Evolutionary conservation across 2,797 vertebrate genomes (phyloP).

Genomic region (Oryzias sinensis): DNA sequence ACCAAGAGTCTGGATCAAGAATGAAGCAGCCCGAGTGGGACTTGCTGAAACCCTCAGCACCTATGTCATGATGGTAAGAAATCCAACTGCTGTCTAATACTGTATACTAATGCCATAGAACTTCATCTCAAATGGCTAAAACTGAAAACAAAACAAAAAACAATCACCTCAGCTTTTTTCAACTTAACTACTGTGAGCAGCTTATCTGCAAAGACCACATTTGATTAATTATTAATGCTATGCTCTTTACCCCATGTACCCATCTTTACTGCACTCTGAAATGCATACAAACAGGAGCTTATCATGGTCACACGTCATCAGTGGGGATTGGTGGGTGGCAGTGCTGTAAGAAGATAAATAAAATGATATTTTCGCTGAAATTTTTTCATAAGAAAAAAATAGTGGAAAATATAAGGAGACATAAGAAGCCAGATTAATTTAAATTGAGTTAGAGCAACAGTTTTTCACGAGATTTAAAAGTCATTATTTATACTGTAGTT

Average conservation of each 20-base stretch:
- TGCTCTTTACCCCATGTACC: constrained; percentile 37
- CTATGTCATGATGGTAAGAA: constrained; percentile 88
- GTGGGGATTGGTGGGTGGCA: constrained; percentile 36
- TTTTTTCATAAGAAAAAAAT: too few species aligned
- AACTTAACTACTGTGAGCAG: background rate
- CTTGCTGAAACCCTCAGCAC: constrained; percentile 84
- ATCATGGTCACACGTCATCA: constrained; percentile 27
- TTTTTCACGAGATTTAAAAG: too few species aligned
- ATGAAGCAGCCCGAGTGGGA: constrained; percentile 62
- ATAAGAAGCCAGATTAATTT: too few species aligned
- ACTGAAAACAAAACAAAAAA: background rate
- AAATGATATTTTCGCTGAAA: too few species aligned
- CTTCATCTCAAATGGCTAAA: background rate
- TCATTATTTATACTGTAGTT: too few species aligned
- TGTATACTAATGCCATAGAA: background rate
- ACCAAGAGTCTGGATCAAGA: constrained; percentile 60
- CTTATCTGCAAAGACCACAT: constrained; percentile 12
- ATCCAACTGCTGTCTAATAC: too few species aligned
- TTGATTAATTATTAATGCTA: constrained; percentile 44
- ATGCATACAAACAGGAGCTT: constrained; percentile 6
- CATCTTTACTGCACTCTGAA: background rate
- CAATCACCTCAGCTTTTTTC: background rate
- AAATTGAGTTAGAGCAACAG: too few species aligned
- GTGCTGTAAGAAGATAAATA: constrained; percentile 1
- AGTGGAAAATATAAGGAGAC: too few species aligned